Evolutionary conservation across 2,888 invertebrate species (phyloP).

Genomic region (Terebella lapidaria): DNA sequence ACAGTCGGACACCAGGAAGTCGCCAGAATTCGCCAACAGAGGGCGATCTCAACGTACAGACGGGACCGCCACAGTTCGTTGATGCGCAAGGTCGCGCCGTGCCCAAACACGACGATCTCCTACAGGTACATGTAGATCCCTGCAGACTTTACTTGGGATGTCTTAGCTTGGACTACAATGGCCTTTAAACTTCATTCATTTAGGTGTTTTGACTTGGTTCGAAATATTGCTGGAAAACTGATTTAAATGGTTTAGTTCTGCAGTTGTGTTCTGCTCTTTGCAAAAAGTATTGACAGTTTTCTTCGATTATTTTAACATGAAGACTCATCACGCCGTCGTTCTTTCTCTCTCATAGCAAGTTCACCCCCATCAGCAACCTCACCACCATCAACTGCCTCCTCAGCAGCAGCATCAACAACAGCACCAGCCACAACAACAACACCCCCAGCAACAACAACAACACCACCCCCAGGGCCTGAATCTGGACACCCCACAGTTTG

Average conservation of each 20-base stretch:
- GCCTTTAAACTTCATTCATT: background rate
- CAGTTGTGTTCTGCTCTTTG: background rate
- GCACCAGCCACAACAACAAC: background rate
- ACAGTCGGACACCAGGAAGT: conserved; percentile 5
- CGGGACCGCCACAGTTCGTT: background rate
- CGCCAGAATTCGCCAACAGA: conserved; percentile 10
- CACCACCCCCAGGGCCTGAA: conserved; percentile 32
- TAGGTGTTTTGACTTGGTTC: background rate
- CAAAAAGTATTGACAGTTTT: background rate
- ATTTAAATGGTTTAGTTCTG: background rate
- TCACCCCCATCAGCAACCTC: background rate
- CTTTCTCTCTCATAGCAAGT: background rate
- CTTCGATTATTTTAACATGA: no score
- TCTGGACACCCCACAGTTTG: conserved; percentile 45
- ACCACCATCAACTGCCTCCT: background rate
- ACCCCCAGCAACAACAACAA: background rate
- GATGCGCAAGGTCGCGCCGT: background rate
- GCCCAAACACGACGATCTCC: background rate
- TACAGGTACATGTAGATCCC: background rate
- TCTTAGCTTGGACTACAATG: no score
- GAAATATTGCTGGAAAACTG: background rate
- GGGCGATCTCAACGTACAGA: background rate
- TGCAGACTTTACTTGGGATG: background rate
- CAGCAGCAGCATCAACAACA: background rate
- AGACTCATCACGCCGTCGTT: background rate